Conservation (phyloP, 2,888 invertebrate genomes). For the Gerris lacustris region DNA sequence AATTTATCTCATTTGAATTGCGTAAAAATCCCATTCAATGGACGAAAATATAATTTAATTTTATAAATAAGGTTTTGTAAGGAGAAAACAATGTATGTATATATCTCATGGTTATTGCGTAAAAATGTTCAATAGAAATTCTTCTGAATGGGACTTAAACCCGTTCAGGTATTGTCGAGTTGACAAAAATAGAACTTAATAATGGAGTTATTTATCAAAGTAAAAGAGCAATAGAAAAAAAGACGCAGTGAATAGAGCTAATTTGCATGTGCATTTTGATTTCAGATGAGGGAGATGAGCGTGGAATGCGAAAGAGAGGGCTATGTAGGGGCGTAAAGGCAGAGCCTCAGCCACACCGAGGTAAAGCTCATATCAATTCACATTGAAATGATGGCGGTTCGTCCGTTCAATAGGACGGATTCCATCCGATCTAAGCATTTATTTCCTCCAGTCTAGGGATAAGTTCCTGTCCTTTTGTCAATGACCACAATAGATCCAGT, state of each 20-base stretch:
- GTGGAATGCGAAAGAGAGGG: background rate
- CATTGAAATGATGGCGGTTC: background rate
- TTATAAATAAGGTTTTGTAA: too few relatives aligned
- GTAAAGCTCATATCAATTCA: background rate
- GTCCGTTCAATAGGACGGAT: background rate
- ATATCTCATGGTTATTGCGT: too few relatives aligned
- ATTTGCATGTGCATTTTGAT: background rate
- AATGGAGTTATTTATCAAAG: too few relatives aligned
- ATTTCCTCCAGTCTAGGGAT: background rate
- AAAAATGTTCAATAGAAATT: too few relatives aligned
- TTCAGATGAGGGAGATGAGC: background rate
- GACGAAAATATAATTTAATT: too few relatives aligned
- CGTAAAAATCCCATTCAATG: too few relatives aligned
- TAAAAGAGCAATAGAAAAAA: too few relatives aligned
- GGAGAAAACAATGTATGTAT: too few relatives aligned
- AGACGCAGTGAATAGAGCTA: background rate
- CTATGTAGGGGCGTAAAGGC: background rate
- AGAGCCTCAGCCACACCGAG: background rate
- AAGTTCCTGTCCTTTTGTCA: background rate
- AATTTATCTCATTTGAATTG: too few relatives aligned
- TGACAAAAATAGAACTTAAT: too few relatives aligned
- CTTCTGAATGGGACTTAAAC: too few relatives aligned
- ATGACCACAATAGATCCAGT: background rate
- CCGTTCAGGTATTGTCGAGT: too few relatives aligned
- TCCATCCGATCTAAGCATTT: background rate